These are phyloP conservation scores for Pocillopora damicornis DNA, from an alignment of 64 coral and sea anemone genomes.

Conservation along the genomic window DNA sequence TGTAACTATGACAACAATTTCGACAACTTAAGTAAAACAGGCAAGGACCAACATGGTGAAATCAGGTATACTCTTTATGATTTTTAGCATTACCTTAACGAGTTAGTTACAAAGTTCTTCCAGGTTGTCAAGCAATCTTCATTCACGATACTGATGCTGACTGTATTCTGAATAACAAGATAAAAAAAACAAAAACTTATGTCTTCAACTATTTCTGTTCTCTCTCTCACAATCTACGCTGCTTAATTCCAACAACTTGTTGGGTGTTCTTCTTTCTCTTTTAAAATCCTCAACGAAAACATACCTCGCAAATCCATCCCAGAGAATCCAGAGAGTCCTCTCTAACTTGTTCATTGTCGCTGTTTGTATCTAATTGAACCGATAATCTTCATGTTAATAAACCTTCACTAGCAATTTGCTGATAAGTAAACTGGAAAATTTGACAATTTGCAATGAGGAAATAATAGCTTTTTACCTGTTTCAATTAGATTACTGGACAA, in stretches of 20 bases:
- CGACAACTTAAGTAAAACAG: too few relatives aligned
- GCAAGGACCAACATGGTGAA: too few relatives aligned
- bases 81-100: slow-evolving; percentile 17
- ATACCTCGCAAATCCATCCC: slow-evolving; percentile 16
- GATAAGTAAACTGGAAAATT: neutral
- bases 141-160: neutral
- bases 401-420: neutral
- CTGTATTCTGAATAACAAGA: neutral
- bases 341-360: neutral
- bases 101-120: slow-evolving; percentile 44
- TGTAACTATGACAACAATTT: too few relatives aligned
- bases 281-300: neutral
- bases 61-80: too few relatives aligned
- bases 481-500: neutral
- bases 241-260: neutral
- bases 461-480: neutral
- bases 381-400: neutral
- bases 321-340: neutral
- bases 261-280: neutral
- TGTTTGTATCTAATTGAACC: neutral
- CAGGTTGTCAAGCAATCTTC: neutral
- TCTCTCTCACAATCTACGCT: too few relatives aligned
- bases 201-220: too few relatives aligned
- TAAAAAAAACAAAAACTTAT: neutral
- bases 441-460: neutral